Evolutionary conservation across 1,140 invertebrate species (phyloP), one percentile per base, ranked within the genome.

Genomic region (Euura saliciscinereae): DNA sequence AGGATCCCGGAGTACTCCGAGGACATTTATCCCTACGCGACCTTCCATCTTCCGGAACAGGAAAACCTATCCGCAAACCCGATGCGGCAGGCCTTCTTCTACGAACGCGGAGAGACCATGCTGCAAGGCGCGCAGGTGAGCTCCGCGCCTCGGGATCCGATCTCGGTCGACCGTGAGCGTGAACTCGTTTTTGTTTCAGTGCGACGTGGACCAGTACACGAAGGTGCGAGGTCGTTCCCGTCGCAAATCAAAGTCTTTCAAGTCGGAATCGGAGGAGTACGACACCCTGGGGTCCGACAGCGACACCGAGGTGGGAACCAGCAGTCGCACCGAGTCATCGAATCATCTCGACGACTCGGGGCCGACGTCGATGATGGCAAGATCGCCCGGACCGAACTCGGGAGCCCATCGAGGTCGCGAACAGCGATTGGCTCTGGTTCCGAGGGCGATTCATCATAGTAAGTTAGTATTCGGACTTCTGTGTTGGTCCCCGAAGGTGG

Each of bases 21-120:
- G 83, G 90, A 91, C 77, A 91, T 91, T 80, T 91, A 91, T 84
- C 90, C 90, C 43, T 91, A 91, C 81, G 90, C 90, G 69, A 91
- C 90, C 72, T 91, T 91, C 82, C 89, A 91, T 84, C 86, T 91
- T 76, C 87, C 89, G 72, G 89, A 90, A 80, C 88, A 90, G 81
- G 88, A 90, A 81, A 89, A 89, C 77, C 81, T 86, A 45, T 84
- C 84, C 28, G 84, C 79, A 42, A 81, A 87, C 76, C 79, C 85
- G 65, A 80, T 85, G 71, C 73, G 84, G 73, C 77, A 87, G 71
- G 83, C 83, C 11, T 87, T 85, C 71, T 83, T 87, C 73, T 88
- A 87, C 79, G 83, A 86, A 66, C 80, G 85, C 69, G 84, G 84
- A 77, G 84, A 86, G 67, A 86, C 85, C 13, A 84, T 86, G 84